phyloP scores from a whole-genome alignment of 2,888 invertebrate species.

The Andrena camellia region DNA sequence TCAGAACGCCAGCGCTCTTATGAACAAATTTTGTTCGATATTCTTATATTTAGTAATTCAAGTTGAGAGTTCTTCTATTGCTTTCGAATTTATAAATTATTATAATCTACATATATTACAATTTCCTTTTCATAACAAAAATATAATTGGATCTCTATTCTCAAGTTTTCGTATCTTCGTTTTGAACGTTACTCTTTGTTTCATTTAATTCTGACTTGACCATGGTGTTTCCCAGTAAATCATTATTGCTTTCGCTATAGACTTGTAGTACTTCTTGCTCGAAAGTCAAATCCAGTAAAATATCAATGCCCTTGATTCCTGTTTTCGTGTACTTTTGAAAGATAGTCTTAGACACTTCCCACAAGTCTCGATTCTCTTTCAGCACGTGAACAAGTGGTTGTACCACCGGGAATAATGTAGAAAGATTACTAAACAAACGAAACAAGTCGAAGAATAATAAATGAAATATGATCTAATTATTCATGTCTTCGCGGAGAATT shows the following conservation, averaged over 20 bases:
- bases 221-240: neutral
- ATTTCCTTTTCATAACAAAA: constrained; percentile 15
- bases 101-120: constrained; percentile 14
- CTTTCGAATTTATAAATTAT: constrained; percentile 30
- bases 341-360: constrained; percentile 86
- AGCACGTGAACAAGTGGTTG: constrained; percentile 85
- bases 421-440: constrained; percentile 85
- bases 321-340: constrained; percentile 79
- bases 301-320: constrained; percentile 78
- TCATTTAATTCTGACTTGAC: neutral
- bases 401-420: constrained; percentile 86
- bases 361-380: constrained; percentile 87
- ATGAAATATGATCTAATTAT: constrained; percentile 24
- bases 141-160: constrained; percentile 7
- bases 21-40: neutral
- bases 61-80: constrained; percentile 20
- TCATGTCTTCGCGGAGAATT: too few species aligned
- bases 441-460: constrained; percentile 40
- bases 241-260: constrained; percentile 12
- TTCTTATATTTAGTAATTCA: constrained; percentile 1
- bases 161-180: neutral
- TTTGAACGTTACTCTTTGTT: neutral
- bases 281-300: constrained; percentile 76
- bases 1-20: constrained; percentile 56
- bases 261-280: constrained; percentile 75